A percentile compares a stretch with the other conserved stretches of the same genome.
Evolutionary conservation across 1,140 invertebrate genomes (phyloP).

Genomic region (Philaenus spumarius): DNA sequence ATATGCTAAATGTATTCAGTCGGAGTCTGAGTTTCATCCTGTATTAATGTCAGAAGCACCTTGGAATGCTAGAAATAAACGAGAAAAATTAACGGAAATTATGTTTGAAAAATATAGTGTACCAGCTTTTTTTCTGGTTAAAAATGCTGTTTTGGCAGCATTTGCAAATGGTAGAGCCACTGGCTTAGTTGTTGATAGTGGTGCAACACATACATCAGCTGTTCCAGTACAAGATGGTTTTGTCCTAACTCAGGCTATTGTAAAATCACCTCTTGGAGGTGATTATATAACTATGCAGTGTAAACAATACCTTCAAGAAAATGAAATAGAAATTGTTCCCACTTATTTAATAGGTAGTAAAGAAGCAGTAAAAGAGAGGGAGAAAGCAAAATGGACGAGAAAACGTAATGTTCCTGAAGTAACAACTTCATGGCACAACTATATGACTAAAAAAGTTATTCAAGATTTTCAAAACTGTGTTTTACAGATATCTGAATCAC

Average conservation of each 20-base stretch:
- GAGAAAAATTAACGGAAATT: slow-evolving; percentile 79
- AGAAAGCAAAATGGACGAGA: slow-evolving; percentile 67
- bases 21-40: slow-evolving; percentile 73
- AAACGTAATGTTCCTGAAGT: slow-evolving; percentile 67
- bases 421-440: slow-evolving; percentile 77
- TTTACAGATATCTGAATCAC: slow-evolving; percentile 66
- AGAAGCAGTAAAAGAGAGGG: slow-evolving; percentile 71
- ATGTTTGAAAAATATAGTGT: slow-evolving; percentile 92
- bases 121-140: slow-evolving; percentile 82
- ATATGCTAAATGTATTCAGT: slow-evolving; percentile 68
- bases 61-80: slow-evolving; percentile 71
- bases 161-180: slow-evolving; percentile 84
- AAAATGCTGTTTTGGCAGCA: slow-evolving; percentile 84
- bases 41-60: slow-evolving; percentile 82
- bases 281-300: slow-evolving; percentile 88
- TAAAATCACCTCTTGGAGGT: slow-evolving; percentile 82
- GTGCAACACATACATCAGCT: slow-evolving; percentile 81
- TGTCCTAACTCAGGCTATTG: slow-evolving; percentile 74
- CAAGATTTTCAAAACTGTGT: slow-evolving; percentile 67
- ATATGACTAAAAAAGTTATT: slow-evolving; percentile 70
- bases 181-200: slow-evolving; percentile 79
- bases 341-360: slow-evolving; percentile 74
- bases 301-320: slow-evolving; percentile 68
- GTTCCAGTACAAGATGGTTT: slow-evolving; percentile 88
- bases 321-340: slow-evolving; percentile 73